These are phyloP conservation scores for Xiphophorus hellerii DNA, from an alignment of 2,113 vertebrate species.

Conservation along the genomic window DNA sequence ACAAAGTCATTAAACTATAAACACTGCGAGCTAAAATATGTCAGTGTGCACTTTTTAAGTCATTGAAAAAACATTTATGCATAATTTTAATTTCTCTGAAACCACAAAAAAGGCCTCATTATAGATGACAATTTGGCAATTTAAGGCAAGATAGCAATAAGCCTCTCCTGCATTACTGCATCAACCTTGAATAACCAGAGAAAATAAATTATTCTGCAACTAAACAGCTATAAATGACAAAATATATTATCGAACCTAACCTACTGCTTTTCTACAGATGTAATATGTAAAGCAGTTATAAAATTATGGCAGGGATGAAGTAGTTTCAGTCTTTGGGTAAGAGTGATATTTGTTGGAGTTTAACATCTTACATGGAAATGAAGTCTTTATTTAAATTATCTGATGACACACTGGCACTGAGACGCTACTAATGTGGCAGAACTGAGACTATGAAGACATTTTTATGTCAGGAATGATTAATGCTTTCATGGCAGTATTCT, in stretches of 20 bases:
- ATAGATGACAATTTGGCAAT: neutral
- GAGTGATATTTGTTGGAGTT: neutral
- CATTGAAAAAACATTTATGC: neutral
- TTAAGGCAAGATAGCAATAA: neutral
- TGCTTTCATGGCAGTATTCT: neutral
- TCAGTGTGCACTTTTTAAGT: neutral
- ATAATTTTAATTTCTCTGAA: neutral
- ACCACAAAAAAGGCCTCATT: neutral
- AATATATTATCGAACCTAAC: neutral
- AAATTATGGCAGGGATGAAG: neutral
- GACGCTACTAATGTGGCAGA: conserved; percentile 1
- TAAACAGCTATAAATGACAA: neutral
- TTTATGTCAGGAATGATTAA: neutral
- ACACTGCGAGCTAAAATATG: neutral
- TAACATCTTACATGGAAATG: neutral
- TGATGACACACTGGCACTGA: conserved; percentile 5
- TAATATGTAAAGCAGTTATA: neutral
- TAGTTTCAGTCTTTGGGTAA: neutral
- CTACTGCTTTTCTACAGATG: neutral
- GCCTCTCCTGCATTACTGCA: neutral
- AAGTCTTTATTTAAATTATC: conserved; percentile 3
- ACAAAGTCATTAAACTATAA: neutral
- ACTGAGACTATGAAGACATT: neutral
- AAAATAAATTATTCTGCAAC: neutral
- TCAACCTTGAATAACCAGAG: neutral